phyloP scores from a whole-genome alignment of 1,140 invertebrate genomes.

The Drosophila virilis region DNA sequence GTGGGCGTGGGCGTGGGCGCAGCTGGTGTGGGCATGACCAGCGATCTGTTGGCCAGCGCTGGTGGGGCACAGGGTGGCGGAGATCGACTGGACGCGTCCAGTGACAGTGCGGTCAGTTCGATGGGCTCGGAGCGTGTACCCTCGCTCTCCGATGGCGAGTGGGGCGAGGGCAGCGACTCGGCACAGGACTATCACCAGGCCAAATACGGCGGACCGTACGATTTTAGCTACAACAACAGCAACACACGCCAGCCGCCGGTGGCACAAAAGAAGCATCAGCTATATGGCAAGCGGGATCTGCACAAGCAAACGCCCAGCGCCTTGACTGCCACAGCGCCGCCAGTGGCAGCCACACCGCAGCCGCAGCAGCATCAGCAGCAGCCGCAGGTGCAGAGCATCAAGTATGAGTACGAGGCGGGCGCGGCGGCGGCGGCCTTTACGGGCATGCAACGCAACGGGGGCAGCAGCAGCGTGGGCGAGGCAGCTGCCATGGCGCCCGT shows the following conservation, averaged over 20 bases:
- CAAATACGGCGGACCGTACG: slow-evolving; percentile 91
- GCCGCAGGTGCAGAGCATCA: slow-evolving; percentile 85
- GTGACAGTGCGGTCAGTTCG: slow-evolving; percentile 94
- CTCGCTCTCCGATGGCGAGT: slow-evolving; percentile 93
- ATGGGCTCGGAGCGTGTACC: slow-evolving; percentile 96
- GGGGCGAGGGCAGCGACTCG: slow-evolving; percentile 95
- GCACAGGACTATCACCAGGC: slow-evolving; percentile 87
- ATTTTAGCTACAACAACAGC: slow-evolving; percentile 88
- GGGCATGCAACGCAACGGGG: slow-evolving; percentile 2
- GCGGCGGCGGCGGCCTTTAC: slow-evolving; percentile 36
- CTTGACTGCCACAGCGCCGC: slow-evolving; percentile 42
- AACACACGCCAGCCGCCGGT: slow-evolving; percentile 87
- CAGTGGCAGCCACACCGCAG: slow-evolving; percentile 43
- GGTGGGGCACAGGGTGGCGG: slow-evolving; percentile 75
- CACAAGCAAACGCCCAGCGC: slow-evolving; percentile 85
- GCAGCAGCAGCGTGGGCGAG: slow-evolving; percentile 50
- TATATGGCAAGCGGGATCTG: slow-evolving; percentile 94
- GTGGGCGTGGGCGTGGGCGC: slow-evolving; percentile 16
- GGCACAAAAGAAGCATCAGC: slow-evolving; percentile 96
- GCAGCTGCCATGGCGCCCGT: slow-evolving; percentile 85
- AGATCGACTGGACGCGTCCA: slow-evolving; percentile 92
- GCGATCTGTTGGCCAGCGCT: slow-evolving; percentile 64
- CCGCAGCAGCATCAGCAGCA: slow-evolving; percentile 56
- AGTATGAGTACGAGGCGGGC: slow-evolving; percentile 87
- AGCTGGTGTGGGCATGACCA: slow-evolving; percentile 73